Conservation (phyloP, 2,797 vertebrate genomes). For the Pachyuromys duprasi region DNA sequence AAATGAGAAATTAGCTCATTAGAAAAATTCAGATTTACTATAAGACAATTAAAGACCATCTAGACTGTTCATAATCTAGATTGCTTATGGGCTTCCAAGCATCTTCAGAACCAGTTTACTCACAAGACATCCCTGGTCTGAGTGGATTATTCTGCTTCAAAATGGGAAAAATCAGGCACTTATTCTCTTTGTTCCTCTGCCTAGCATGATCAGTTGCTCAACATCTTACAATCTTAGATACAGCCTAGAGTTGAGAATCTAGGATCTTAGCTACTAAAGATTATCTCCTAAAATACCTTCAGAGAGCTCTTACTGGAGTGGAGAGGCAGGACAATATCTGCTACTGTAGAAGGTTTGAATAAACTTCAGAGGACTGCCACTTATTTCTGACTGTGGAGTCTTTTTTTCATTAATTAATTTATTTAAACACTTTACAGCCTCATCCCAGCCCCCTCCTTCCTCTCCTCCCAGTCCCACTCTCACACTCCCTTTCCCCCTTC, state of each 20-base stretch:
- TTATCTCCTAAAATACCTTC: not conserved
- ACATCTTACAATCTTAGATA: not conserved
- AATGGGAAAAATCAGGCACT: constrained; percentile 55
- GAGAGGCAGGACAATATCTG: not conserved
- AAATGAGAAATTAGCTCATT: constrained; percentile 55
- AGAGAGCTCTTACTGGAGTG: not conserved
- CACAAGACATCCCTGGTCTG: not conserved
- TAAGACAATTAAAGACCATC: constrained; percentile 37
- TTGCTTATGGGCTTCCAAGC: not conserved
- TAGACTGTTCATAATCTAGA: constrained; percentile 45
- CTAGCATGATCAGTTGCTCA: not conserved
- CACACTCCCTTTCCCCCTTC: too few relatives aligned
- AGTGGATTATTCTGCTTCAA: constrained; percentile 58
- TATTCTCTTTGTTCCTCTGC: constrained; percentile 28
- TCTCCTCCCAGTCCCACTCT: too few relatives aligned
- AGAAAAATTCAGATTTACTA: constrained; percentile 39
- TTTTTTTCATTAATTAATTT: too few relatives aligned
- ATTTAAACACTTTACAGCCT: too few relatives aligned
- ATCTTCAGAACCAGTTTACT: constrained; percentile 51
- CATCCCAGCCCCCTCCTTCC: too few relatives aligned
- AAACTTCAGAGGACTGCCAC: not conserved
- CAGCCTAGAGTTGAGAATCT: not conserved
- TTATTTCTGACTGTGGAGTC: not conserved
- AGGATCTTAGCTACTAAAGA: not conserved
- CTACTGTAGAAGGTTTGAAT: not conserved